Evolutionary conservation across 2,797 vertebrate species (phyloP), one percentile per base, ranked within the genome.

Genomic region (Enteromius paludinosus): DNA sequence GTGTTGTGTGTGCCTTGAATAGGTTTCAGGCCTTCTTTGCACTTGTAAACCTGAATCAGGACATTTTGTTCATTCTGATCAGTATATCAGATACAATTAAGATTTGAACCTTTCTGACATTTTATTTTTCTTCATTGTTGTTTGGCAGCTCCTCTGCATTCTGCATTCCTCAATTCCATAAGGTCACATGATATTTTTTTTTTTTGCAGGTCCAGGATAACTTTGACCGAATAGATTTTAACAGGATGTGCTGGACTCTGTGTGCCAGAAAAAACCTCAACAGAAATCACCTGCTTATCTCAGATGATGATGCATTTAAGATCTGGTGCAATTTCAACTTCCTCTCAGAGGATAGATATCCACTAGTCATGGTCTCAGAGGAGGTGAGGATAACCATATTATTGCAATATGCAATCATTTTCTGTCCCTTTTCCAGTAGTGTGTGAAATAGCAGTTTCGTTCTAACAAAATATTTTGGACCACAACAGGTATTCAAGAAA

Each of bases 291-390:
- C 90, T 97, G 79, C 89, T 97, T 82, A 96, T 99, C 88, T 93
- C 91, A 0, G 95, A 97, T 43, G 96, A 98, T 15, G 97, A 98
- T 23, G 95, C 97, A 71, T 99, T 98, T 93, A 98, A 97, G 94
- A 93, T 97, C 78, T 99, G 98, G 98, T 96, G 97, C 92, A 96
- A 98, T 88, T 99, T 99, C 92, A 99, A 99, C 94, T 99, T 99
- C 93, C 93, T 99, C 89, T 97, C 97, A 0, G 98, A 99, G 89
- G 97, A 98, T 90, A 94, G 92, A 65, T 99, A 99, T 89, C 98
- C 98, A 5, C 91, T 99, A 89, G 87, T 94, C 90, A 96, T 99
- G 18, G 96, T 98, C 77, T 94, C 96, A 0, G 97, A 99, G 88
- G 98, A 99, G 97, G 98, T 99, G 92, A 95, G 43, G 25, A 78